Base-by-base conservation (phyloP, 2,797 vertebrate genomes). In the Scomberomorus guttatus region DNA sequence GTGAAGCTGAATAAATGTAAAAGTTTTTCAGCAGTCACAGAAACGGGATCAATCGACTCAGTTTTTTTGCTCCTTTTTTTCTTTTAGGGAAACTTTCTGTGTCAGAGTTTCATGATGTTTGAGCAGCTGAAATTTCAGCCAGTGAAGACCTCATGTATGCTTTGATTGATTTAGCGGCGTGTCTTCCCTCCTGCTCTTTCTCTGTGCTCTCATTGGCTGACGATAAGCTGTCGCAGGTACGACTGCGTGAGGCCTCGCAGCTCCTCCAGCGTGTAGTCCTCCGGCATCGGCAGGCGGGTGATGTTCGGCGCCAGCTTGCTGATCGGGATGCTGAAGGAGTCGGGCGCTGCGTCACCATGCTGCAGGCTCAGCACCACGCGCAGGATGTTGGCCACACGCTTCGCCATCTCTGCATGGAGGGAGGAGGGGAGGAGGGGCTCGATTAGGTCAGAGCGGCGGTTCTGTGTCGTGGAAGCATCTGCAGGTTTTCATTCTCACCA, bases 231-330 rank as follows among this genome's bases (percentile, higher is more conserved):
- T 0, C 93, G 90, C 12, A 98, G 94, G 93, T 99, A 99, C 0
- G 96, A 95, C 91, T 97, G 97, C 0, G 97, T 98, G 84, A 99
- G 97, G 66, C 95, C 91, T 0, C 97, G 95, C n/a, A 99, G 96
- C 90, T 99, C 98, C 87, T 99, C 98, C 93, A 99, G 89, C 34
- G 96, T 95, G 8, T 99, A 99, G 91, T 99, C 98, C 90, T 99
- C 98, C 0, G 98, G 98, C 98, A 99, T 96, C 6, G 98, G 97
- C 58, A 99, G 96, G 6, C 96, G 96, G 8, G 95, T 95, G 13
- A 99, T 94, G 91, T 97, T 96, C 0, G 97, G 97, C 0, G 96
- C 97, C 17, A 99, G 93, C 55, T 96, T 95, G 48, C 94, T 90
- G 6, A 98, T 90, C 0, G 97, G 96, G 25, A 97, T 84, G 5